Evolutionary conservation across 2,113 vertebrate genomes (phyloP).

Genomic region (Narcine bancroftii): DNA sequence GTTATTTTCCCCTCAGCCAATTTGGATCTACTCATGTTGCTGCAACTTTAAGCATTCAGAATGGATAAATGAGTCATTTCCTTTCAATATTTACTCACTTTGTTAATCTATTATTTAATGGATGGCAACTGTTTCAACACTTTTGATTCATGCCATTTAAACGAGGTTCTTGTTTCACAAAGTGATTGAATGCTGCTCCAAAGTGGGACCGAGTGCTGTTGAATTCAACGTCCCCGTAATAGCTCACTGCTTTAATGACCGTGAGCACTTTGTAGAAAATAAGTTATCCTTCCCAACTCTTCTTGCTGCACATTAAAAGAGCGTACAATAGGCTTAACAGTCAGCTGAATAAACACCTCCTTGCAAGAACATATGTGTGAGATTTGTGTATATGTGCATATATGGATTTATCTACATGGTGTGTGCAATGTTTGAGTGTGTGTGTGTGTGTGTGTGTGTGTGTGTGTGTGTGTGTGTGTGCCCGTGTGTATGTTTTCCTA

Average conservation of each 20-base stretch:
- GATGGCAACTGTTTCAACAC: neutral
- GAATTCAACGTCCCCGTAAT: neutral
- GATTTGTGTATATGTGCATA: no score
- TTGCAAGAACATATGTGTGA: neutral
- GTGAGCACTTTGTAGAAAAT: neutral
- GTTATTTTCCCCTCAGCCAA: neutral
- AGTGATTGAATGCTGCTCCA: neutral
- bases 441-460: no score
- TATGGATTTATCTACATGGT: no score
- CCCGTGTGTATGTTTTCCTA: no score
- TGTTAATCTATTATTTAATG: slow-evolving; percentile 23
- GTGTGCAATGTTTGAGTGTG: no score
- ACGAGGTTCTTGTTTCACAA: neutral
- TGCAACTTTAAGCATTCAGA: neutral
- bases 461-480: no score
- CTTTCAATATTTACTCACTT: slow-evolving; percentile 5
- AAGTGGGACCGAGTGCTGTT: neutral
- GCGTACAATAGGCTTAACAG: neutral
- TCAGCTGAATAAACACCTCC: neutral
- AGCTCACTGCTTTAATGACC: neutral
- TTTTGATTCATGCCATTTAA: slow-evolving; percentile 23
- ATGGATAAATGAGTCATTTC: neutral
- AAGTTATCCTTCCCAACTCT: neutral
- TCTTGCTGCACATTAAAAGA: neutral
- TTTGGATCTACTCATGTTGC: neutral